Percentiles rank a stretch among this genome's conserved stretches.
Evolutionary conservation across 2,113 vertebrate genomes (phyloP).

Genomic region (Oreotragus oreotragus): DNA sequence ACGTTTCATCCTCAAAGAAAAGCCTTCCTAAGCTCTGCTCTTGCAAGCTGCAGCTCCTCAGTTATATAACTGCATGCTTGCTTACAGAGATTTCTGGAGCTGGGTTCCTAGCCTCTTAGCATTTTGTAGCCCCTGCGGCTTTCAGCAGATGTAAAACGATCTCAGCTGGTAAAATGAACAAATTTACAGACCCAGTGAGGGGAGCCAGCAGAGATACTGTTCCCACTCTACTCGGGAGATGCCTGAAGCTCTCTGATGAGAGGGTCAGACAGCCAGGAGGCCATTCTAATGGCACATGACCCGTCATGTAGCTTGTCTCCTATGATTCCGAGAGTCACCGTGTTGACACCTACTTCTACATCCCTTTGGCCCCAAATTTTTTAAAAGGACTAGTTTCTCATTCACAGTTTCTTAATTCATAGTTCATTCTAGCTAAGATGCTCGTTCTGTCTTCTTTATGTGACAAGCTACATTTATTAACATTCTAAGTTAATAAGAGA

Average conservation of each 20-base stretch:
- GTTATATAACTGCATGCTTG: neutral
- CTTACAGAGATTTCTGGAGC: neutral
- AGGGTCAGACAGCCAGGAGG: neutral
- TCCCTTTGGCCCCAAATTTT: neutral
- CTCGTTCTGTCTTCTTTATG: neutral
- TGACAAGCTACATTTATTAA: constrained; percentile 5
- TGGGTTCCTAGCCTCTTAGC: neutral
- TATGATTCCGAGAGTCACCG: neutral
- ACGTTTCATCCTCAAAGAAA: neutral
- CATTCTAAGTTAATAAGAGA: constrained; percentile 66
- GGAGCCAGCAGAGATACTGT: neutral
- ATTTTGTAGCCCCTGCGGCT: neutral
- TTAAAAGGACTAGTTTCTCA: neutral
- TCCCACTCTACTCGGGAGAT: neutral
- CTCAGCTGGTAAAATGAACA: neutral
- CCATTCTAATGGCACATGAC: neutral
- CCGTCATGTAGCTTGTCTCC: neutral
- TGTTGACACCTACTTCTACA: neutral
- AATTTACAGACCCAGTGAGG: neutral
- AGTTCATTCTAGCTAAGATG: neutral
- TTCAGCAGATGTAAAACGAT: neutral
- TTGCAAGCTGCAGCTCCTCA: neutral
- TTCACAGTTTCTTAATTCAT: neutral
- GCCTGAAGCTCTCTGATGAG: neutral
- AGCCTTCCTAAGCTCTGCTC: neutral